Evolutionary conservation across 2,888 invertebrate genomes (phyloP).

Genomic region (Meghimatium bilineatum): DNA sequence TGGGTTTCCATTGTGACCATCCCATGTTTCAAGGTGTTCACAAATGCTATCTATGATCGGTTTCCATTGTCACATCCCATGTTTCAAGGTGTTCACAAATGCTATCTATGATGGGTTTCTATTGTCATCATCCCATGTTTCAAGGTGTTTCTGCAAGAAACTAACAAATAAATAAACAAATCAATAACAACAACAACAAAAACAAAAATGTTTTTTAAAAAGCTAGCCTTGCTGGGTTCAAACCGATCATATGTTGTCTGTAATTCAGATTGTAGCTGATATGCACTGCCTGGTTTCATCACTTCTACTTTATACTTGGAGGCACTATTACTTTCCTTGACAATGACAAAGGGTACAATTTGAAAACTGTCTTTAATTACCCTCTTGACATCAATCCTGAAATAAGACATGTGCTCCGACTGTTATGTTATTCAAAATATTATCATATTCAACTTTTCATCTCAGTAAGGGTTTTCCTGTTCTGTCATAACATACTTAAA

Average conservation of each 20-base stretch:
- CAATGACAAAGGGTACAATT: constrained; percentile 44
- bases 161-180: background rate
- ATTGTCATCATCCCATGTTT: too few species aligned
- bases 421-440: background rate
- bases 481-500: too few species aligned
- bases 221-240: constrained; percentile 40
- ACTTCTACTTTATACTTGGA: constrained; percentile 35
- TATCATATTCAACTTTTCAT: too few species aligned
- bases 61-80: too few species aligned
- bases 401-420: background rate
- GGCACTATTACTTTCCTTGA: background rate
- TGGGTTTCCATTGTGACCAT: too few species aligned
- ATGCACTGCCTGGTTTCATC: constrained; percentile 39
- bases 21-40: too few species aligned
- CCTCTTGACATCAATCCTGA: constrained; percentile 50
- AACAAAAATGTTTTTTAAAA: constrained; percentile 2
- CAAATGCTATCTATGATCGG: too few species aligned
- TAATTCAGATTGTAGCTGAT: constrained; percentile 39
- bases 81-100: too few species aligned
- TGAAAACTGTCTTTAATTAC: constrained; percentile 44
- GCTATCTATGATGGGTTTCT: too few species aligned
- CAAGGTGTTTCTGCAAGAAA: too few species aligned
- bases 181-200: background rate
- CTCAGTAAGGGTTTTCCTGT: too few species aligned
- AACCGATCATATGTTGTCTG: constrained; percentile 48